Evolutionary conservation across 2,113 vertebrate genomes (phyloP), one percentile per base, ranked within the genome.

Genomic region (Syngnathus typhle): DNA sequence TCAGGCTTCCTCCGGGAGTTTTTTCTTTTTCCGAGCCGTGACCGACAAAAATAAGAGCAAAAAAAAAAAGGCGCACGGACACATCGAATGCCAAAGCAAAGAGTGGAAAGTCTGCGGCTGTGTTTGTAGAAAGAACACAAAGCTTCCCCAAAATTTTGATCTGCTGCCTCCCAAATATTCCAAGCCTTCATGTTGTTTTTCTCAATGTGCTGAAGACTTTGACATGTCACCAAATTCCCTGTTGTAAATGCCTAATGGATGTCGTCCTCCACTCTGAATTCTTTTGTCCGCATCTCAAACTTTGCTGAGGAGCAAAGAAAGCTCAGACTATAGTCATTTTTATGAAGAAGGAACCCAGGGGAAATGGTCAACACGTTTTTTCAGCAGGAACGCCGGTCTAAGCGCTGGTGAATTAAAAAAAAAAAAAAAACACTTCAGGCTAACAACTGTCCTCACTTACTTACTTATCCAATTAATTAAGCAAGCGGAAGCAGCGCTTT

Each of bases 41-140:
- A 79, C 82, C 76, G 41, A 62, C 39, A 16, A 61, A 61, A 61
- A 61, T 58, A 37, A 58, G 55, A 27, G 1, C 1, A 60, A 60
- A 41, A 60, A 32, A 56, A 58, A 74, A 80, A 81, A 51, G 32
- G 47, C 68, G 67, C 67, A 49, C 21, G 59, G 69, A 82, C 75
- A 60, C 55, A 60, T 65, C 21, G 18, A 55, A 74, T 70, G 67
- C 72, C 78, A 76, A 75, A 65, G 66, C 41, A 68, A 52, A 65
- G 75, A 82, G 73, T 79, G 80, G 81, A 86, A 86, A 85, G 60
- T 84, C 61, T 81, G 78, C 3, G 63, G 73, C 64, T 83, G 46
- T 65, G 60, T 83, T 73, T 69, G n/a, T 69, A 72, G 55, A 65
- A 37, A 73, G 65, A 69, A 76, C 55, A 67, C 68, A 47, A 75